Base-by-base conservation (phyloP, 92 coral and sea anemone species). In the Meandrina meandrites region DNA sequence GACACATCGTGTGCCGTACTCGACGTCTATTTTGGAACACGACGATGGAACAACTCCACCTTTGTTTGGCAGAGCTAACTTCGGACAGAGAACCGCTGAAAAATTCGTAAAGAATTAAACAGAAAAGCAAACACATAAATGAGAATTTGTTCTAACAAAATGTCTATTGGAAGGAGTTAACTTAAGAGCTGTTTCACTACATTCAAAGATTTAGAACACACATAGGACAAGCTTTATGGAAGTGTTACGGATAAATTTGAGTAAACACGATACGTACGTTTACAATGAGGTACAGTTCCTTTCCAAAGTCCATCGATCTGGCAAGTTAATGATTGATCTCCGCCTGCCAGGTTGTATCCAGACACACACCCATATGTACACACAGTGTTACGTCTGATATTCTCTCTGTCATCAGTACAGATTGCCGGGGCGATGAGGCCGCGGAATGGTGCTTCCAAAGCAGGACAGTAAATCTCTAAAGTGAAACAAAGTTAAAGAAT, bases 381-480 rank as follows among this genome's bases (percentile, higher is more conserved):
- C 68, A 89, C 81, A 2, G 97, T 93, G 80, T 89, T 88, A 14
- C 97, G 99, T 14, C 96, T 89, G 76, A 97, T 97, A 81, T 93
- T 97, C 2, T 76, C 90, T 19, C 97, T 77, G 5, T 93, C 93
- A 75, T 95, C 90, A 9, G 84, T 88, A 48, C 99, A 97, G 75
- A 36, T 27, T 5, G 42, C 45, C 62, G 99, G 98, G 21, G 80
- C 78, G 42, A 97, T 32, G 21, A 89, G 71, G 18, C 96, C 97
- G 18, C 95, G 96, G 93, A 95, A 95, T 24, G 99, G 99, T 19
- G 87, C 89, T 79, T 95, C 98, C 72, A 97, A 64, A 0, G 96
- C 93, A 0, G 98, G 99, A 69, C 99, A 97, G 75, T 89, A 93
- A 86, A 95, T 95, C 84, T 97, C 99, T 96, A n/a, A n/a, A n/a